Base-by-base conservation (phyloP, 1,140 invertebrate genomes). In the Mylabris phalerata region DNA sequence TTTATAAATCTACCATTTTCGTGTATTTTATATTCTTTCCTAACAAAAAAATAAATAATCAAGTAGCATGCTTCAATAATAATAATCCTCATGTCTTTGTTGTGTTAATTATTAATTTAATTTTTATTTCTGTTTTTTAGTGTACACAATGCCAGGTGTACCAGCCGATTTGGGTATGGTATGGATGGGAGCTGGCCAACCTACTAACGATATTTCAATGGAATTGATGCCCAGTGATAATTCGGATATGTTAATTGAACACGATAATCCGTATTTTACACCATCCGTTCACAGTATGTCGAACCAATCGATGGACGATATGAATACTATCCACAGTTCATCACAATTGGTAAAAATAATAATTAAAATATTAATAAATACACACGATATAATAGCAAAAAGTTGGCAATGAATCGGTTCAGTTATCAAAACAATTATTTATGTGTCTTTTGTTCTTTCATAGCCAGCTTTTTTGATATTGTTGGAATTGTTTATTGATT, bases 151-250 rank as follows among this genome's bases (percentile, higher is more conserved):
- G 75, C 77, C 79, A 65, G 78, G 77, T 59, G 77, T 80, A 65
- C 73, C 81, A 19, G 19, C 19, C 19, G 84, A 86, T 66, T 72
- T 86, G 72, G 83, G 83, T 64, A 83, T 87, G 80, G 82, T 86
- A 66, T 87, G 85, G 85, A 85, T 86, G 81, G 82, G 83, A n/a
- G 80, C 83, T 57, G 76, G 75, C 56, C 81, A 81, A 61, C 74
- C 79, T n/a, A 71, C 76, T 6, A 74, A 78, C 50, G 79, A 82
- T 55, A 75, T 83, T 24, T 64, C 70, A 1, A 60, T 71, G 44
- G 69, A 70, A 6, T 45, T 75, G 4, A 69, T 73, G 47, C 50
- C 65, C 10, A 64, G 58, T 39, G 73, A 75, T 41, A 57, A 59
- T 26, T 57, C 60, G 26, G 72, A 73, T 46, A 68, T 75, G 61